phyloP scores from a whole-genome alignment of 2,797 vertebrate genomes.

The Phoeniculus purpureus region DNA sequence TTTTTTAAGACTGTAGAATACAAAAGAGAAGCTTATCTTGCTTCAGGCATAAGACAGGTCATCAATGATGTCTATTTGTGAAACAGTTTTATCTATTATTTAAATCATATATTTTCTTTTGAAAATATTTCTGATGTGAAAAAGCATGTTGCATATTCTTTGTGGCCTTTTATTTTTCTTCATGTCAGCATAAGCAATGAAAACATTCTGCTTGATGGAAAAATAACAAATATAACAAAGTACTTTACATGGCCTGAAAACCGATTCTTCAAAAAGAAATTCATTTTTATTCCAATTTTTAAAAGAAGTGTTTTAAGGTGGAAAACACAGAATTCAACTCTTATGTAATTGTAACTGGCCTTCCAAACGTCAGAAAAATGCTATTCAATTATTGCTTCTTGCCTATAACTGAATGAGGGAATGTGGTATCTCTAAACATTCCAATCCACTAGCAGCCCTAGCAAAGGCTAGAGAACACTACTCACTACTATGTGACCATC shows the following conservation, averaged over 20 bases:
- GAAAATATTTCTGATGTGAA: neutral
- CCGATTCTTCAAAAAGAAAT: neutral
- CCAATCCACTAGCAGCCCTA: neutral
- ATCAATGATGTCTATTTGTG: slow-evolving; percentile 37
- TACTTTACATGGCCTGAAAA: neutral
- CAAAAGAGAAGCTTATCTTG: slow-evolving; percentile 64
- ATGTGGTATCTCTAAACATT: neutral
- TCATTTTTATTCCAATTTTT: neutral
- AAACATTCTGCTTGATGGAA: neutral
- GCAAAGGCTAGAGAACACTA: neutral
- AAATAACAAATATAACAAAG: neutral
- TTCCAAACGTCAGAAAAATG: neutral
- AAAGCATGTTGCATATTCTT: neutral
- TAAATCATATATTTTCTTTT: neutral
- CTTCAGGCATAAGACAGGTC: slow-evolving; percentile 59
- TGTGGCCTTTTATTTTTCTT: neutral
- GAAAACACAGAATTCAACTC: neutral
- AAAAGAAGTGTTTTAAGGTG: neutral
- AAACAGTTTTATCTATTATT: slow-evolving; percentile 27
- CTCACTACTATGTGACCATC: accelerated
- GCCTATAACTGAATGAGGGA: neutral
- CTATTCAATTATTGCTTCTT: neutral
- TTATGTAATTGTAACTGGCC: neutral
- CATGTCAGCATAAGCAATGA: neutral
- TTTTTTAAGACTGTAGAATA: slow-evolving; percentile 62